These are phyloP conservation scores for Melanerpes aurifrons DNA, from an alignment of 2,113 vertebrate species.

Conservation along the genomic window DNA sequence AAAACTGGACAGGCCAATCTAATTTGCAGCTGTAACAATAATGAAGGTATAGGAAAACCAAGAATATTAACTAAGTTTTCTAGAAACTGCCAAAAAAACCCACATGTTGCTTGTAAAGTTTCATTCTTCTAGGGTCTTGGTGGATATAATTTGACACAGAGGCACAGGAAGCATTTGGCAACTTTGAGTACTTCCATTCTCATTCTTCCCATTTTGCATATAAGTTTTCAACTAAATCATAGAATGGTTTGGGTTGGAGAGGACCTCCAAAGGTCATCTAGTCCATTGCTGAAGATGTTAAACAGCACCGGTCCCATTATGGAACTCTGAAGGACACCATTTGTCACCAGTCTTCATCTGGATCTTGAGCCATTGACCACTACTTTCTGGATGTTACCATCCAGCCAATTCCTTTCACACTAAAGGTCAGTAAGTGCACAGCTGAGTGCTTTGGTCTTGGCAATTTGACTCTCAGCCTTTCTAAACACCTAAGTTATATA, in stretches of 20 bases:
- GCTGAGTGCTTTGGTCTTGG: background rate
- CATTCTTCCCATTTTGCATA: background rate
- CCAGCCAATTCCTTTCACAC: no score
- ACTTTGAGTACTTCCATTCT: background rate
- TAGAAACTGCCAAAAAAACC: background rate
- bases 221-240: background rate
- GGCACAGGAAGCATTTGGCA: fast-evolving
- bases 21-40: background rate
- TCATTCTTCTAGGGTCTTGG: background rate
- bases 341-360: no score
- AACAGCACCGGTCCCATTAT: no score
- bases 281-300: no score
- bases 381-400: no score
- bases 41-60: background rate
- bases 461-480: background rate
- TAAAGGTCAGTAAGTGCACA: background rate
- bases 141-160: background rate
- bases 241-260: no score
- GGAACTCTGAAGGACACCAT: no score
- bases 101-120: background rate
- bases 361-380: no score
- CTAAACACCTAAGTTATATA: background rate
- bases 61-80: background rate
- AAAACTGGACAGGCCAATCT: background rate
- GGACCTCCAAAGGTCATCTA: background rate